Evolutionary conservation across 1,140 invertebrate genomes (phyloP), one percentile per base, ranked within the genome.

Genomic region (Bombus affinis): DNA sequence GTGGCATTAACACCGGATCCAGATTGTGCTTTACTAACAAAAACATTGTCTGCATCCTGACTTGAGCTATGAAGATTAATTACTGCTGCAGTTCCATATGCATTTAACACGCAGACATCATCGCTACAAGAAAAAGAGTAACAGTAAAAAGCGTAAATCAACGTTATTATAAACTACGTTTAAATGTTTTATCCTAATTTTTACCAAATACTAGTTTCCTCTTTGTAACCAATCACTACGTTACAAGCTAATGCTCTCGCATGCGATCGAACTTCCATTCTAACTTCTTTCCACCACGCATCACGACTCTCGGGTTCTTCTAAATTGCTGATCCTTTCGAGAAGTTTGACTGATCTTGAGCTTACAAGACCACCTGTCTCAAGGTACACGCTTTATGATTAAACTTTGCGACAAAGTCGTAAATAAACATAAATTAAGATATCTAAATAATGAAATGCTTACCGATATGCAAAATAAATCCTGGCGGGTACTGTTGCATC

Each of bases 261-360:
- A 94, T 99, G 98, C 12, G 98, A 98, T 5, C 98, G 95, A 81
- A 99, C 97, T 96, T 99, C 99, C 95, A 98, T 98, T 70, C 99
- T 95, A 22, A 99, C 95, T 95, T 99, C 98, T 1, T 97, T 98
- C 98, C 98, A 99, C 98, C 99, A 99, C 13, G 97, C 96, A 93
- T 99, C 98, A 62, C 99, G 96, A 2, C 98, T 97, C 92, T 99
- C 98, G 2, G 98, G 97, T 92, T 99, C 98, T 94, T 98, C 98
- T 83, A 97, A 94, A 94, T 97, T 97, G 28, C 96, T 96, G 66
- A 98, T 98, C 85, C 97, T 95, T 92, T 98, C 98, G 2, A 99
- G 94, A 32, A 99, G 93, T 95, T 99, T 99, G 0, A 99, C 98
- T 57, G 98, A 98, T 85, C 98, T 96, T 0, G 97, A 97, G 88